phyloP scores from a whole-genome alignment of 1,140 invertebrate species.

The Pemphigus obesinymphae region DNA sequence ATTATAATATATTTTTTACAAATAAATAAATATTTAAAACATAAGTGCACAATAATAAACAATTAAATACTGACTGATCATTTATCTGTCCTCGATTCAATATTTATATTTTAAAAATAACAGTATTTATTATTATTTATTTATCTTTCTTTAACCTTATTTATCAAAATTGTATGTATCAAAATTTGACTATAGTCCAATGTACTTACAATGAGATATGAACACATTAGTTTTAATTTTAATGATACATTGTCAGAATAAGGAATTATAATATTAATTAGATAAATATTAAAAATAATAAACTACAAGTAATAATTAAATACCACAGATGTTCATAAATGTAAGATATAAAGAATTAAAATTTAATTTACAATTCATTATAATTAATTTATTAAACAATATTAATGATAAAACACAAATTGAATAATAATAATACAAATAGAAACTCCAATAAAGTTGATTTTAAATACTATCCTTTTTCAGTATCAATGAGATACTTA shows the following conservation, averaged over 20 bases:
- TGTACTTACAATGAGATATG: slow-evolving; percentile 2
- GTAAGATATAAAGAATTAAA: not conserved
- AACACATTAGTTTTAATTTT: not conserved
- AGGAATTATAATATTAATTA: not conserved
- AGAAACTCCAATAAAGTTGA: not conserved
- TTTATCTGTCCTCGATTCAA: not conserved
- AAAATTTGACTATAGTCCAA: not conserved
- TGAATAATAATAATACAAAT: not conserved
- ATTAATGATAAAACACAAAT: not conserved
- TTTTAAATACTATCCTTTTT: not conserved
- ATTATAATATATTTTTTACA: slow-evolving; percentile 18
- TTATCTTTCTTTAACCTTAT: slow-evolving; percentile 4
- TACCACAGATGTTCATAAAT: not conserved
- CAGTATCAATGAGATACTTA: not conserved
- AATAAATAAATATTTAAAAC: slow-evolving; percentile 20
- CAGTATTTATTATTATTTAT: not conserved
- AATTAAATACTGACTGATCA: not conserved
- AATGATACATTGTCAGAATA: not conserved
- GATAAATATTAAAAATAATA: not conserved
- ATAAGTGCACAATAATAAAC: slow-evolving; percentile 27
- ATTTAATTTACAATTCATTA: not conserved
- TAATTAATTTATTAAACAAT: not conserved
- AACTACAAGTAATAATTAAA: not conserved
- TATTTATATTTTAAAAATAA: not conserved
- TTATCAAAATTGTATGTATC: not conserved